Base-by-base conservation (phyloP, 2,797 vertebrate genomes). In the Amazona ochrocephala region DNA sequence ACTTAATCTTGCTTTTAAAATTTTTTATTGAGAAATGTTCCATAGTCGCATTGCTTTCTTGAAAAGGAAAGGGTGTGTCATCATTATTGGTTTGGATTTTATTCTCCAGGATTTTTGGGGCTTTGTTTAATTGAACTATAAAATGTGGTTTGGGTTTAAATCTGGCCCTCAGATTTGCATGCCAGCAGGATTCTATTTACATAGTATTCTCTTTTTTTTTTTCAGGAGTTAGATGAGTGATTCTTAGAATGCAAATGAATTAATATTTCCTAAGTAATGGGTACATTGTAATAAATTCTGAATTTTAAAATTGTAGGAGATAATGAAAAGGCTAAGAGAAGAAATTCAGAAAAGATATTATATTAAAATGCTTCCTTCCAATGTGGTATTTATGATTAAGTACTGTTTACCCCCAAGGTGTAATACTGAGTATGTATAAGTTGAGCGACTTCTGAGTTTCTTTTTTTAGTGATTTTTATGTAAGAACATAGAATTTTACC, bases 401-500 rank as follows among this genome's bases (percentile, higher is more conserved):
- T 71, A 20, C 73, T 67, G 7, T 79, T 71, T 84, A 84, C 37
- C 30, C 32, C n/a, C 23, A 68, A 75, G 21, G 47, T 72, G 5
- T 15, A 50, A 42, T 45, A 54, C 29, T 7, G 11, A 85, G 37
- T 44, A 34, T 29, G 10, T 41, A 19, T 8, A 16, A 24, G 26
- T 19, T 39, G 72, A 75, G 27, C 66, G 32, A 89, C 53, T 56
- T 79, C 17, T 77, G 30, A 45, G n/a, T 75, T 94, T 56, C 30
- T 29, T 47, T 81, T 54, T 89, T 53, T 58, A 76, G 34, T 78
- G 61, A 53, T 29, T 87, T 93, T 82, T 64, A 80, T 72, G 56
- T 92, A 30, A 82, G 62, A 90, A 92, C 29, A 94, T 84, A 89
- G 95, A 62, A 44, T 89, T 90, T 86, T 91, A 71, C 58, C 3